Percentiles rank a stretch among this genome's conserved stretches.
These are phyloP conservation scores for Ibidorhyncha struthersii DNA, from an alignment of 2,113 vertebrate genomes.

Conservation along the genomic window DNA sequence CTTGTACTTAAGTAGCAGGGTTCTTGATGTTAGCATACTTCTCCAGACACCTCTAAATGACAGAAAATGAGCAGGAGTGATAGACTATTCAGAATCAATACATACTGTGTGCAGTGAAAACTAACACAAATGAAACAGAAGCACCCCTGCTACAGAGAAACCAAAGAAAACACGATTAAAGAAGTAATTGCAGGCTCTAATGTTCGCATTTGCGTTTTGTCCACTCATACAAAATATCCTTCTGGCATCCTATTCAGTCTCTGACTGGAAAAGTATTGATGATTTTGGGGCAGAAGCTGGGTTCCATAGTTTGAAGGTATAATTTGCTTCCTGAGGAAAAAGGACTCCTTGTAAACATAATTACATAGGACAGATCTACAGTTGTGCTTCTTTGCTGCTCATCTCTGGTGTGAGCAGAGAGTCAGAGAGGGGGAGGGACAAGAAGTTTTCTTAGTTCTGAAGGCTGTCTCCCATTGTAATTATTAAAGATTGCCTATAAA, in stretches of 20 bases:
- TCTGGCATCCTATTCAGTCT: neutral
- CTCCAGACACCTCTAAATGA: neutral
- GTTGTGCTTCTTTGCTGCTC: neutral
- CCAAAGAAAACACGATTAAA: neutral
- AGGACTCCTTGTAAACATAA: neutral
- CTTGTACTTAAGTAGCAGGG: neutral
- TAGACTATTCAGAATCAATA: neutral
- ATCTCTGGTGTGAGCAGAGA: neutral
- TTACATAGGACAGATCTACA: neutral
- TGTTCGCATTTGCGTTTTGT: neutral
- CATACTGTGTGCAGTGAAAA: neutral
- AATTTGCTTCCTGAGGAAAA: neutral
- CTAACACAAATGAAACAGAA: neutral
- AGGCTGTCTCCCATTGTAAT: fast-evolving
- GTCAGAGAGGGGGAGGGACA: neutral
- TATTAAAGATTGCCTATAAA: neutral
- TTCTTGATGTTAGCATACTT: conserved; percentile 10
- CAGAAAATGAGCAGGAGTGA: neutral
- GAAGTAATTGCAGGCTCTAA: neutral
- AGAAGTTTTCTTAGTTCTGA: neutral
- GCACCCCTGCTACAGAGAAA: neutral
- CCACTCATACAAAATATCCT: neutral
- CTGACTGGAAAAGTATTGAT: neutral
- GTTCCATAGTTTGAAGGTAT: neutral
- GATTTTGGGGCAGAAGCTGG: neutral